Evolutionary conservation across 2,797 vertebrate genomes (phyloP), one percentile per base, ranked within the genome.

Genomic region (Alfaro cultratus): DNA sequence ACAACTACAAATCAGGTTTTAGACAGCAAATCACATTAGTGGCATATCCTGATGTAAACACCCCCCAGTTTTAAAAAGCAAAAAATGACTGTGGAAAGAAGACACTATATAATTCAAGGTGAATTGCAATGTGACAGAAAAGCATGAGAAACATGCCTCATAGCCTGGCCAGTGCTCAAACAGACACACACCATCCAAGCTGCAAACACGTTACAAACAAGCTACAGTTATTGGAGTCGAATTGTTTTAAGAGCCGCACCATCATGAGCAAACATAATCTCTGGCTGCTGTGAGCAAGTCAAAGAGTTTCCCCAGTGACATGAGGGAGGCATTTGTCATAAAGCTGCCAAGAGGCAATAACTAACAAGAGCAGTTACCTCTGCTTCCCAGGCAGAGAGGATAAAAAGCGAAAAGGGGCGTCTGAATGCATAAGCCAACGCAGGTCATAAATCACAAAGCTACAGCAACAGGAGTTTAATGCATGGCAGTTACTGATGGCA

Each of bases 1-100:
- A 43, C 74, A 31, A 77, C 75, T 87, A 85, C 89, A 92, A 91
- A 93, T 90, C 86, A 91, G 88, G 90, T 88, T 76, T 74, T 91
- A 92, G 89, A 94, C 91, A 91, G 76, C 82, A 78, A 86, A 91
- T 92, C 87, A 88, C 87, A 89, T 87, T 83, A 85, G 84, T 91
- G 91, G 89, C 83, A 92, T 94, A 88, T 89, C 84, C 80, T 94
- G 93, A 95, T 77, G 90, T 78, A 84, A 91, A 91, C 81, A 91
- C 84, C 87, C 85, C 89, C 88, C 83, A 83, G 81, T 82, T 29
- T 43, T 78, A 67, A 45, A 13, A 82, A 86, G 71, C 75, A 46
- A 73, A 49, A 87, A 82, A 74, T 39, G 79, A 1, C 57, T 10
- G 47, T 3, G 53, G 53, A 29, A 75, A n/a, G 12, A 36, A 53